Evolutionary conservation across 2,797 vertebrate species (phyloP).

Genomic region (Atherinosoma microstoma): DNA sequence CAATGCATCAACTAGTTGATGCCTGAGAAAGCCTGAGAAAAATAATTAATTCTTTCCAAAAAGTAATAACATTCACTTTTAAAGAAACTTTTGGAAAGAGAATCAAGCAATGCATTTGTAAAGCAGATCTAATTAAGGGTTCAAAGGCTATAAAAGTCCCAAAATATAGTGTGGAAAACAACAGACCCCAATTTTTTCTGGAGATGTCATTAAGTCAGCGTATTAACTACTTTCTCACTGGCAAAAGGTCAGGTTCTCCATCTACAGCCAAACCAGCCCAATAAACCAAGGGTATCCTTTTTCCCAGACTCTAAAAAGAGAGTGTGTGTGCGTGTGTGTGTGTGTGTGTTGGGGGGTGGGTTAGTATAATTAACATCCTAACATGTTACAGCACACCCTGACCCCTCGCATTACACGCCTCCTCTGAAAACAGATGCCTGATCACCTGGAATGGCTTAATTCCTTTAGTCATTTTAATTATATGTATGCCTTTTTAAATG

Average conservation of each 20-base stretch:
- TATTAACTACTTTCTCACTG: conserved; percentile 45
- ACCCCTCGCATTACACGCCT: conserved; percentile 65
- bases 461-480: conserved; percentile 43
- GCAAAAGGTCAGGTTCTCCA: conserved; percentile 66
- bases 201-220: conserved; percentile 39
- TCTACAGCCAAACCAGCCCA: conserved; percentile 64
- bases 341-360: conserved; percentile 22
- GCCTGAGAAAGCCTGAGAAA: not conserved
- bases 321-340: conserved; percentile 45
- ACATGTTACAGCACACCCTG: conserved; percentile 72
- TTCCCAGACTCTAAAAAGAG: conserved; percentile 60
- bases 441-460: conserved; percentile 61
- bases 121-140: not conserved
- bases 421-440: conserved; percentile 74
- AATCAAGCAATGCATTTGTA: not conserved
- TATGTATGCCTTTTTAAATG: conserved; percentile 6
- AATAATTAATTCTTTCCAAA: not conserved
- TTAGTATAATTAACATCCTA: conserved; percentile 72
- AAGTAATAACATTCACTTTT: not conserved
- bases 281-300: conserved; percentile 71
- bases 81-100: not conserved
- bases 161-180: conserved; percentile 33
- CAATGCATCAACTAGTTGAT: not conserved
- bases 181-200: conserved; percentile 34
- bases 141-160: conserved; percentile 30